phyloP scores from a whole-genome alignment of 2,888 invertebrate species.

The Ormyrus thymus region DNA sequence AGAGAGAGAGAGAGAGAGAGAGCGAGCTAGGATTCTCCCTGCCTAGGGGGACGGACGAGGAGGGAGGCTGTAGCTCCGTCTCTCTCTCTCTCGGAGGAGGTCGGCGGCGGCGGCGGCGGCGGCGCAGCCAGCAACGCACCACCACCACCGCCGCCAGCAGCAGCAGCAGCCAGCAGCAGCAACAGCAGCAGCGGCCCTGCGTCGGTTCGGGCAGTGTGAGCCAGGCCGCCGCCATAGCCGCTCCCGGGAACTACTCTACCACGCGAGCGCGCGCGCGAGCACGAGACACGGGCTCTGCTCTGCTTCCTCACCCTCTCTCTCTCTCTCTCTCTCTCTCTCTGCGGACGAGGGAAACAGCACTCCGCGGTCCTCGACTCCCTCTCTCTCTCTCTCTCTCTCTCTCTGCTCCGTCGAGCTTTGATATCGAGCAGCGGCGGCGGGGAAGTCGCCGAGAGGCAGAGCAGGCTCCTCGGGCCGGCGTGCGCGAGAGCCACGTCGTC shows the following conservation, averaged over 20 bases:
- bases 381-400: no score
- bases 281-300: no score
- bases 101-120: conserved; percentile 13
- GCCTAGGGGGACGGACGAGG: conserved; percentile 19
- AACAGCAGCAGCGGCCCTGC: background rate
- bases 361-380: no score
- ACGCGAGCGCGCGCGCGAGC: background rate
- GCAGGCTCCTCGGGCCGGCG: no score
- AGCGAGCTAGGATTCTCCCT: background rate
- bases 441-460: no score
- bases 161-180: conserved; percentile 62
- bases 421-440: no score
- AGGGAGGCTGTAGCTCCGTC: conserved; percentile 29
- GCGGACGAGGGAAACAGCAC: no score
- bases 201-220: conserved; percentile 67
- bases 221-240: conserved; percentile 75
- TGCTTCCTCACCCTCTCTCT: no score
- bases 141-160: background rate
- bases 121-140: conserved; percentile 56
- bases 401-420: no score
- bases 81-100: background rate
- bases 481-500: background rate
- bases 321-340: no score
- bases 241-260: conserved; percentile 66
- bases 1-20: conserved; percentile 18